These are phyloP conservation scores for Polymixis flavicincta DNA, from an alignment of 2,888 invertebrate species.

Conservation along the genomic window DNA sequence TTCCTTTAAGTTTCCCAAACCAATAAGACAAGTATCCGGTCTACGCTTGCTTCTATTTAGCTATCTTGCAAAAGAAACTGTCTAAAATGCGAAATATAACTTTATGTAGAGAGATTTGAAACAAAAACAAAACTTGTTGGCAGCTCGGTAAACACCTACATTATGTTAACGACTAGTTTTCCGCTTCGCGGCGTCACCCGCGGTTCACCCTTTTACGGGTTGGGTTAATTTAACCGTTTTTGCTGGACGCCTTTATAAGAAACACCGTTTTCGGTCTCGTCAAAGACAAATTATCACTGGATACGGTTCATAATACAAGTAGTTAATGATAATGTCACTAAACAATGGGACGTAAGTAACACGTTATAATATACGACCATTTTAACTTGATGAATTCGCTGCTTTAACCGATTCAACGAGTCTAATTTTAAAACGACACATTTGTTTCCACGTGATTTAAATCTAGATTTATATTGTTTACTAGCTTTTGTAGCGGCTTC, in stretches of 20 bases:
- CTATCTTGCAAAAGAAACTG: slow-evolving; percentile 32
- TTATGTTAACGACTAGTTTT: slow-evolving; percentile 63
- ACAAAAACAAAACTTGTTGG: slow-evolving; percentile 53
- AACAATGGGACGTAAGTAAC: slow-evolving; percentile 10
- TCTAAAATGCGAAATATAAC: slow-evolving; percentile 24
- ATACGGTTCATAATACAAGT: slow-evolving; percentile 32
- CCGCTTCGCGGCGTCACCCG: slow-evolving; percentile 54
- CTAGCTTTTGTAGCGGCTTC: too few species aligned
- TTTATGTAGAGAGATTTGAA: slow-evolving; percentile 40
- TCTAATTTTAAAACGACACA: slow-evolving; percentile 7
- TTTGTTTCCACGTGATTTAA: slow-evolving; percentile 4
- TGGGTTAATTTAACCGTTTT: slow-evolving; percentile 58
- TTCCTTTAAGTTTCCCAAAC: not conserved
- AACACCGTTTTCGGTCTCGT: slow-evolving; percentile 25
- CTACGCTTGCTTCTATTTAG: not conserved
- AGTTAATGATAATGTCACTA: slow-evolving; percentile 16
- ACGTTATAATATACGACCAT: slow-evolving; percentile 19
- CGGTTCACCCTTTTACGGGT: slow-evolving; percentile 62
- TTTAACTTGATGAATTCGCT: slow-evolving; percentile 33
- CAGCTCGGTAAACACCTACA: slow-evolving; percentile 39
- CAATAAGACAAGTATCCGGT: not conserved
- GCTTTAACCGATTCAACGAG: not conserved
- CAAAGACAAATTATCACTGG: slow-evolving; percentile 47
- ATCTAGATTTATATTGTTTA: slow-evolving; percentile 29
- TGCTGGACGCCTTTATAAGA: slow-evolving; percentile 42